phyloP scores from a whole-genome alignment of 1,140 invertebrate species.

The Drosophila serrata region DNA sequence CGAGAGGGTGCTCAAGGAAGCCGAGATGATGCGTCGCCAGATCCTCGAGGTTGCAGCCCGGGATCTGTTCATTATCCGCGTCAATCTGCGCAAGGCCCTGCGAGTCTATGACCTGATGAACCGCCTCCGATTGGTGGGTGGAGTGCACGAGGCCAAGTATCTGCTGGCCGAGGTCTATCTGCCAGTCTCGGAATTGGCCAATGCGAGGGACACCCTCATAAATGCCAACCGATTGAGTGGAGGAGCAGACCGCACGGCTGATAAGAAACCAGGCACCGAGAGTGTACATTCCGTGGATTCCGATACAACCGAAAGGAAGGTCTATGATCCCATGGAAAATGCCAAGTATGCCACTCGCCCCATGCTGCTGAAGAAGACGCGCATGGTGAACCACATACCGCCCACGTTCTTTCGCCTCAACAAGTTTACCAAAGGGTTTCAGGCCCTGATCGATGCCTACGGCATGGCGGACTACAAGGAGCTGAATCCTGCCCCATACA shows the following conservation, averaged over 20 bases:
- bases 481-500: constrained; percentile 91
- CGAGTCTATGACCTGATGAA: constrained; percentile 96
- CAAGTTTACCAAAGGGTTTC: constrained; percentile 93
- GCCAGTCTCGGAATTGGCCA: constrained; percentile 91
- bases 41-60: constrained; percentile 94
- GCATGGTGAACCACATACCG: constrained; percentile 90
- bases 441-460: constrained; percentile 94
- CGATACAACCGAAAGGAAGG: background rate
- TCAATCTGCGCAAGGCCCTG: constrained; percentile 96
- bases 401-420: constrained; percentile 93
- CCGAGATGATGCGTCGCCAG: constrained; percentile 91
- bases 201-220: constrained; percentile 93
- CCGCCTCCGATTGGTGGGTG: constrained; percentile 94
- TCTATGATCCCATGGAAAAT: background rate
- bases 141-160: constrained; percentile 94
- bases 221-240: constrained; percentile 93
- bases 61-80: constrained; percentile 95
- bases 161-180: constrained; percentile 98
- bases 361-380: constrained; percentile 87
- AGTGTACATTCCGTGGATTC: background rate
- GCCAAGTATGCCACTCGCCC: constrained; percentile 3
- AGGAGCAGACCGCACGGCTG: background rate
- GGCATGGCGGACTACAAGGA: constrained; percentile 91
- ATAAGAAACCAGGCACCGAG: too few species aligned
- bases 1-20: constrained; percentile 48